phyloP scores from a whole-genome alignment of 1,140 invertebrate species.

The Trichonephila clavipes region DNA sequence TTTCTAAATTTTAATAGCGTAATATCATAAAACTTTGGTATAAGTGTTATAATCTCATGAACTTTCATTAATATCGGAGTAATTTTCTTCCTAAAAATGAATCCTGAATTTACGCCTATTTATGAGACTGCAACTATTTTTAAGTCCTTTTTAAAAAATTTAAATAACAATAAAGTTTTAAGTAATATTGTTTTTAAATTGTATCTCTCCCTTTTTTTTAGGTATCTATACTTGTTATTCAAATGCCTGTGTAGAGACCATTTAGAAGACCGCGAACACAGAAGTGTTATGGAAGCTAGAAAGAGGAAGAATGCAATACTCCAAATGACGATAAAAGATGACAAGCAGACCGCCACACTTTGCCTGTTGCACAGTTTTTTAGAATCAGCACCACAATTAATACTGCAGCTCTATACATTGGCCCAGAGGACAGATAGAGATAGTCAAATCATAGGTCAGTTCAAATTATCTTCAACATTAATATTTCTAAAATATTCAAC shows the following conservation, averaged over 20 bases:
- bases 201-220: neutral
- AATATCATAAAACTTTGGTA: too few relatives aligned
- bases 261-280: constrained; percentile 57
- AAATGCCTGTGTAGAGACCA: constrained; percentile 51
- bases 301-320: constrained; percentile 68
- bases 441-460: constrained; percentile 57
- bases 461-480: neutral
- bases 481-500: too few relatives aligned
- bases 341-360: constrained; percentile 78
- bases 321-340: constrained; percentile 78
- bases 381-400: constrained; percentile 78
- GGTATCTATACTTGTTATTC: constrained; percentile 57
- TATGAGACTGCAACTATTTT: too few relatives aligned
- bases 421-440: constrained; percentile 69
- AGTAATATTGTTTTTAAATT: neutral
- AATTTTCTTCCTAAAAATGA: too few relatives aligned
- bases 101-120: too few relatives aligned
- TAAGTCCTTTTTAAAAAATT: too few relatives aligned
- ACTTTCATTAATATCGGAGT: too few relatives aligned
- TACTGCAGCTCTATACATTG: constrained; percentile 78
- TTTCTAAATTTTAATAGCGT: too few relatives aligned
- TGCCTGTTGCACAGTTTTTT: constrained; percentile 78
- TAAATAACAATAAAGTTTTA: too few relatives aligned
- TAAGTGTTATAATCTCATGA: too few relatives aligned
- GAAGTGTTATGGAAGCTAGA: constrained; percentile 63